phyloP scores from a whole-genome alignment of 2,797 vertebrate species.

The Sebastes cheni region DNA sequence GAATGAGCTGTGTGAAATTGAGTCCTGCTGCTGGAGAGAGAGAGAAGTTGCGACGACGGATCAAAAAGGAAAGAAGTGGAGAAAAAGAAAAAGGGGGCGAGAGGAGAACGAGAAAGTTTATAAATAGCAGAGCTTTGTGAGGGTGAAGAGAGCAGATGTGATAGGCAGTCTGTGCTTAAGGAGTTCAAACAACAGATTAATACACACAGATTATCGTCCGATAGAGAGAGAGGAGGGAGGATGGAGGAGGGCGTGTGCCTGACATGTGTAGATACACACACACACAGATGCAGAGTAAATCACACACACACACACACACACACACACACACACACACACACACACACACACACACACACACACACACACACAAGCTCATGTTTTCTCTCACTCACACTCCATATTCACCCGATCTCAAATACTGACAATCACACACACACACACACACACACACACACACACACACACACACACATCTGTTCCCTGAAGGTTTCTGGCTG shows the following conservation, averaged over 20 bases:
- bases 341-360: conserved; percentile 19
- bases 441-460: neutral
- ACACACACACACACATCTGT: neutral
- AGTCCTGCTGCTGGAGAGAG: conserved; percentile 13
- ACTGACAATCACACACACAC: neutral
- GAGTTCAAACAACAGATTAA: conserved; percentile 88
- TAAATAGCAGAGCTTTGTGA: conserved; percentile 77
- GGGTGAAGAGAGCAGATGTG: conserved; percentile 86
- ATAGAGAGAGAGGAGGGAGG: conserved; percentile 6
- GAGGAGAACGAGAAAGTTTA: conserved; percentile 49
- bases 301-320: neutral
- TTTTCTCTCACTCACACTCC: conserved; percentile 19
- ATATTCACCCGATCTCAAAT: neutral
- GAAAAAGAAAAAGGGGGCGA: conserved; percentile 3
- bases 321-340: neutral
- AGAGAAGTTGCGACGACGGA: conserved; percentile 3
- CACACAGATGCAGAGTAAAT: conserved; percentile 29
- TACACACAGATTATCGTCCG: conserved; percentile 82
- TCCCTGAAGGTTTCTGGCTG: neutral
- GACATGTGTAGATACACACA: conserved; percentile 39
- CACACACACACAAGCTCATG: neutral
- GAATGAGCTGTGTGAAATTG: conserved; percentile 31
- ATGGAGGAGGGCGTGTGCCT: neutral
- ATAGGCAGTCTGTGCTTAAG: conserved; percentile 83
- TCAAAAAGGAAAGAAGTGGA: conserved; percentile 26